phyloP scores from a whole-genome alignment of 2,113 vertebrate species.

The Poicephalus meyeri region DNA sequence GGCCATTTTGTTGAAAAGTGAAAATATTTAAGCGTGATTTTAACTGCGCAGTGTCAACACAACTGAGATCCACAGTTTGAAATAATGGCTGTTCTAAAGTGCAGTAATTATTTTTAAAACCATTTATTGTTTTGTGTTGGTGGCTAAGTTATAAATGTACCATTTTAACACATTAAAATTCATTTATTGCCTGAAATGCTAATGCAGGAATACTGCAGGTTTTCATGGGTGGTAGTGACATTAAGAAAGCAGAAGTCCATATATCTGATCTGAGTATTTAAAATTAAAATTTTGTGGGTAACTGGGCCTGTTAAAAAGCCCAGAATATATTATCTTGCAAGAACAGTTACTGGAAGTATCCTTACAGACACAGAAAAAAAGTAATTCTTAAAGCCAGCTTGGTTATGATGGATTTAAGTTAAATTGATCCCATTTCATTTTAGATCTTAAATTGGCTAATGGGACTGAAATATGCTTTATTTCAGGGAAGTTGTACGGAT shows the following conservation, averaged over 20 bases:
- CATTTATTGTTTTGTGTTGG: background rate
- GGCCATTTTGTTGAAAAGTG: background rate
- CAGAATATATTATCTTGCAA: background rate
- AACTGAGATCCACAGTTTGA: background rate
- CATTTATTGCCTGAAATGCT: background rate
- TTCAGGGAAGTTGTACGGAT: background rate
- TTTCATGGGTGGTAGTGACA: background rate
- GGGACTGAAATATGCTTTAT: constrained; percentile 55
- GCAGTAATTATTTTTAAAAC: background rate
- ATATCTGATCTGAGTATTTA: background rate
- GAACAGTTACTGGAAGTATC: background rate
- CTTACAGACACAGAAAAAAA: background rate
- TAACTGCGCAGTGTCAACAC: background rate
- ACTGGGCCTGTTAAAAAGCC: background rate
- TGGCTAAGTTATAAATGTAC: background rate
- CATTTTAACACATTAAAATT: background rate
- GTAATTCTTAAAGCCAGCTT: background rate
- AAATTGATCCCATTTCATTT: constrained; percentile 44
- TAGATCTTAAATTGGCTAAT: constrained; percentile 33
- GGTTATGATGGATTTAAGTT: constrained; percentile 8
- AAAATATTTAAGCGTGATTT: background rate
- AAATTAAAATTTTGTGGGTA: background rate
- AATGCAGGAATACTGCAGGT: background rate
- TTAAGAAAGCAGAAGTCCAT: background rate
- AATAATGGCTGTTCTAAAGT: background rate